These are phyloP conservation scores for Caenorhabditis latens DNA, from an alignment of 1,140 invertebrate genomes.

Conservation along the genomic window DNA sequence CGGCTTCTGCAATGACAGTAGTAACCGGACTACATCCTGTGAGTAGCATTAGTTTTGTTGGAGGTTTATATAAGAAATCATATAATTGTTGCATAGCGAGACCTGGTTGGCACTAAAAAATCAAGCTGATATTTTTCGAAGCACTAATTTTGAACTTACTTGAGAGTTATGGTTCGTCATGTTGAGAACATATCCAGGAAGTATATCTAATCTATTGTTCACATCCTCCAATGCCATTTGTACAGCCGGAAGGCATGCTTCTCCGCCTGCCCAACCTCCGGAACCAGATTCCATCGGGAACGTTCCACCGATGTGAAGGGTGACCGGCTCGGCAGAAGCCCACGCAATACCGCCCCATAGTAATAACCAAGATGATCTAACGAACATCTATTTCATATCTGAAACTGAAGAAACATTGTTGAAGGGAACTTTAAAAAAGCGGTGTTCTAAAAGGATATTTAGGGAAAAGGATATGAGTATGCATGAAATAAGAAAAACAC, in stretches of 20 bases:
- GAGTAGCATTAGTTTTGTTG: conserved; percentile 93
- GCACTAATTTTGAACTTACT: conserved; percentile 81
- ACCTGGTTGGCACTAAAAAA: conserved; percentile 92
- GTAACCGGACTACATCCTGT: conserved; percentile 97
- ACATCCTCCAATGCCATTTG: conserved; percentile 94
- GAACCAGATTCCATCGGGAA: conserved; percentile 97
- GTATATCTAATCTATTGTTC: conserved; percentile 88
- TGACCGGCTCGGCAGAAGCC: conserved; percentile 47
- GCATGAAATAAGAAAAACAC: conserved; percentile 9
- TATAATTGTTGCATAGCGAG: conserved; percentile 97
- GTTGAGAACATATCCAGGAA: conserved; percentile 90
- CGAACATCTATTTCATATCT: conserved; percentile 55
- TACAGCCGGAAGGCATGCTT: conserved; percentile 85
- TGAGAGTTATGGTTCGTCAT: conserved; percentile 97
- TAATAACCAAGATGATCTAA: conserved; percentile 54
- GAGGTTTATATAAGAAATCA: conserved; percentile 94
- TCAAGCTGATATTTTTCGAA: neutral
- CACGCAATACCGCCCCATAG: conserved; percentile 47
- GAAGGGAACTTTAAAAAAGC: neutral
- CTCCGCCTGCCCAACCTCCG: conserved; percentile 83
- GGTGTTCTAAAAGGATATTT: neutral
- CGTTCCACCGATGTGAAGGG: conserved; percentile 93
- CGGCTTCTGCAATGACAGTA: conserved; percentile 97
- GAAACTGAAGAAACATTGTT: neutral
- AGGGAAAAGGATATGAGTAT: neutral